Evolutionary conservation across 2,888 invertebrate species (phyloP), one percentile per base, ranked within the genome.

Genomic region (Erebia epiphron): DNA sequence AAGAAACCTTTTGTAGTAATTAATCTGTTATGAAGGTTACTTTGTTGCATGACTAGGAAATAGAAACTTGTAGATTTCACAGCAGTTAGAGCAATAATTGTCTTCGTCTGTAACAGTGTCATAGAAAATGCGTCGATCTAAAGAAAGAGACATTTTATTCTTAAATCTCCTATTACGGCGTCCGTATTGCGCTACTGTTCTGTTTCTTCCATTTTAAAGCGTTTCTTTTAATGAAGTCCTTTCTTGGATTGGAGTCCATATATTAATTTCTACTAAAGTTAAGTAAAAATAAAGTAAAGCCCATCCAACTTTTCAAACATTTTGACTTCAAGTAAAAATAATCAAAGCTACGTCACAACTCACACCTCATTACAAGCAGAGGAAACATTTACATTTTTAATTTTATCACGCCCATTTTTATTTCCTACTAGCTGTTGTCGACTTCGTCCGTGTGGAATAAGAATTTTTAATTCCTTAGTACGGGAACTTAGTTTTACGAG

Each of bases 1-100:
- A 46, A 61, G 18, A 46, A 54, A 64, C 57, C 63, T 58, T 64
- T 57, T 56, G 14, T 49, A 26, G 62, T 72, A 66, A 66, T 21
- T 58, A 49, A 56, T 21, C 21, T 62, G 52, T 49, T 52, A 8
- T 16, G 66, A 69, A 67, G 68, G 71, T 56, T 67, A 41, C 61
- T 64, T 18, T 58, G 57, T 73, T 67, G 71, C 73, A 71, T 73
- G 73, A 71, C 73, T 67, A 73, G 73, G 73, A 73, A 73, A 67
- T 69, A 66, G 67, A 71, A 71, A 67, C 66, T 57, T 46, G 60
- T 35, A 54, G 63, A 62, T 73, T 71, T 71, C 63, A 60, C 63
- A 71, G 54, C 67, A 50, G 35, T 70, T 65, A 65, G n/a, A 50
- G 13, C 64, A 63, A 72, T 74, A 63, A 72, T 74, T 72, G 58